phyloP scores from a whole-genome alignment of 92 coral and sea anemone genomes.

The Pocillopora meandrina region DNA sequence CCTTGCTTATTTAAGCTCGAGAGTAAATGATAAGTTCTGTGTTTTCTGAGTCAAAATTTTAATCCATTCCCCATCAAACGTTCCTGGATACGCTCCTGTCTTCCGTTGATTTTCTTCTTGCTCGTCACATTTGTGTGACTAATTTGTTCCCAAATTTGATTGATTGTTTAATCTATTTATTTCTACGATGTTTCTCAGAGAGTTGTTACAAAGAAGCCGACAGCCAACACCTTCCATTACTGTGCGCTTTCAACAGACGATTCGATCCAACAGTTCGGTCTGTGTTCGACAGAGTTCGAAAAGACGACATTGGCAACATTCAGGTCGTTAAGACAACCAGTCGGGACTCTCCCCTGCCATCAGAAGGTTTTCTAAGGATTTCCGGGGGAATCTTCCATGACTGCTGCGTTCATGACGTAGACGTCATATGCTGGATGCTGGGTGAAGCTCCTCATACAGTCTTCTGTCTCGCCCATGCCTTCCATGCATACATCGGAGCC shows the following conservation, averaged over 20 bases:
- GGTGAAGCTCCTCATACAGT: constrained; percentile 82
- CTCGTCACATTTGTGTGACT: too few relatives aligned
- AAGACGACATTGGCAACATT: constrained; percentile 74
- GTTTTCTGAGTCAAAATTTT: too few relatives aligned
- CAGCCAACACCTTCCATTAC: constrained; percentile 49
- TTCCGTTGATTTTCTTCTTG: too few relatives aligned
- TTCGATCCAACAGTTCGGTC: constrained; percentile 79
- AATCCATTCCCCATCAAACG: too few relatives aligned
- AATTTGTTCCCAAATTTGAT: background rate
- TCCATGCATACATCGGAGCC: constrained; percentile 60
- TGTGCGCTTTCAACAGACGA: constrained; percentile 92
- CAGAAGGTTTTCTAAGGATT: constrained; percentile 59
- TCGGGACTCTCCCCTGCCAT: constrained; percentile 82
- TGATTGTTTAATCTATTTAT: too few relatives aligned
- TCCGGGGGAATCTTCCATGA: constrained; percentile 94
- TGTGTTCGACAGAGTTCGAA: constrained; percentile 51
- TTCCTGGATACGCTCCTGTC: too few relatives aligned
- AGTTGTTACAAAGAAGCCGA: constrained; percentile 39
- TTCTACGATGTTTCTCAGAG: too few relatives aligned
- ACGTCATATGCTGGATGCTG: constrained; percentile 69
- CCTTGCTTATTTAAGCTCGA: too few relatives aligned
- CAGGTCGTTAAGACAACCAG: constrained; percentile 80
- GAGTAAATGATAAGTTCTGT: too few relatives aligned
- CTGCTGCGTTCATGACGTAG: constrained; percentile 88
- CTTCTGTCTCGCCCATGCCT: constrained; percentile 82